Base-by-base conservation (phyloP, 2,888 invertebrate species). In the Phortica okadai region DNA sequence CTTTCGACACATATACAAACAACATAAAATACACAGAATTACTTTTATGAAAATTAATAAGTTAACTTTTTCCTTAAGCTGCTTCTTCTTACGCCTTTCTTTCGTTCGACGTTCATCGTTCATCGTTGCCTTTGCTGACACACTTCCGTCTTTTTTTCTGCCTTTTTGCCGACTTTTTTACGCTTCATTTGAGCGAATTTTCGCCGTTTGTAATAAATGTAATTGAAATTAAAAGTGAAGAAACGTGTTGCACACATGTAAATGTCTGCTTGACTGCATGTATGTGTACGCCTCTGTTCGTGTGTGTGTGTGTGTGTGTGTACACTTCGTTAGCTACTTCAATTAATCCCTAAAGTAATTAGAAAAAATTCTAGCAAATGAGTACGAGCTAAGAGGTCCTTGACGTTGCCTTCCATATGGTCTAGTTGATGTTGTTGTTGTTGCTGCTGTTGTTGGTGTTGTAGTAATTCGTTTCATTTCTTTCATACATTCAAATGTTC, bases 21-120 rank as follows among this genome's bases (percentile, higher is more conserved):
- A 80, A 84, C 83, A 79, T 84, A 84, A 87, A 88, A 82, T 85
- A 90, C 90, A 90, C 88, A 87, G 85, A 89, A 89, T 88, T 89
- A 87, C 88, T 89, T 86, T 89, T 89, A 89, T 86, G 87, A 85
- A 89, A 90, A 90, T 89, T 90, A 90, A 90, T 89, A 89, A 88
- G 88, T 88, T 81, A 84, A 86, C 82, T 83, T 89, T 89, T 82
- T 82, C 82, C 82, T 79, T 75, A 72, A 58, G 72, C 69, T 74
- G 75, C 59, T 77, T 84, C 79, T 77, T 77, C 69, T 73, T 73
- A 56, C 33, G n/a, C 58, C 14, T 33, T 4, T 4, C 33, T 33
- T 1, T 33, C 33, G 33, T 33, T 33, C 33, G 33, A 4, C 33
- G 33, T 33, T 33, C 33, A 4, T 33, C 33, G 33, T 33, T 33